Percentiles rank a stretch among this genome's conserved stretches.
Conservation (phyloP, 2,113 vertebrate species). For the Alouatta palliata region DNA sequence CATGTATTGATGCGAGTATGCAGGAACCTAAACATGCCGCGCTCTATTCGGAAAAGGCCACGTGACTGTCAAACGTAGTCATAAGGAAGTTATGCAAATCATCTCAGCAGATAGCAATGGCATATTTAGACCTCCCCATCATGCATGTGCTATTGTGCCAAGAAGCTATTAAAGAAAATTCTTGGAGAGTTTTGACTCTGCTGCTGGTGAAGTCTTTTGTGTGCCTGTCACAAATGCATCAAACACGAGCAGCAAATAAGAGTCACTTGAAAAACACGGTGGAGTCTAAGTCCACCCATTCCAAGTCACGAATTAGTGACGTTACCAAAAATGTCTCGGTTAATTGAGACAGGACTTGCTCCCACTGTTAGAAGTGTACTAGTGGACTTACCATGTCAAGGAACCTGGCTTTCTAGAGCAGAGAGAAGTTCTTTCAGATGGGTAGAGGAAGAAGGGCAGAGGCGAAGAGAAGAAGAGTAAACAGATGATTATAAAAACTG, state of each 20-base stretch:
- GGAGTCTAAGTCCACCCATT: constrained; percentile 11
- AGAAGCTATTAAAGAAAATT: constrained; percentile 66
- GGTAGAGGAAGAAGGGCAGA: neutral
- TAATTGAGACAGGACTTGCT: neutral
- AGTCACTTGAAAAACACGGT: constrained; percentile 59
- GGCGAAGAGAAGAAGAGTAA: neutral
- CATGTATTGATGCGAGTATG: constrained; percentile 23
- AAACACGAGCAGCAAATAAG: constrained; percentile 30
- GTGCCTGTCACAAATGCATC: constrained; percentile 60
- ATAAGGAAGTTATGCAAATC: constrained; percentile 66
- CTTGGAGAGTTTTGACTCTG: constrained; percentile 56
- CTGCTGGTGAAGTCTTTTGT: neutral
- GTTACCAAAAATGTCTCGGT: neutral
- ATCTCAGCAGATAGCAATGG: constrained; percentile 40
- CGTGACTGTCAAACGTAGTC: constrained; percentile 48
- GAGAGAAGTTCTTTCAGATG: neutral
- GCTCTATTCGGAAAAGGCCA: constrained; percentile 32
- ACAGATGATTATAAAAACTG: neutral
- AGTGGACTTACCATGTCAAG: neutral
- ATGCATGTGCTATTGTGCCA: constrained; percentile 32
- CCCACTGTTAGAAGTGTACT: too few relatives aligned
- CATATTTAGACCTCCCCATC: constrained; percentile 2
- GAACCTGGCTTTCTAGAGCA: neutral
- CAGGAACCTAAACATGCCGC: neutral
- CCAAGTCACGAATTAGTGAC: neutral